Percentiles rank a stretch among this genome's conserved stretches.
phyloP scores from a whole-genome alignment of 2,888 invertebrate genomes.

The Lobophora halterata region DNA sequence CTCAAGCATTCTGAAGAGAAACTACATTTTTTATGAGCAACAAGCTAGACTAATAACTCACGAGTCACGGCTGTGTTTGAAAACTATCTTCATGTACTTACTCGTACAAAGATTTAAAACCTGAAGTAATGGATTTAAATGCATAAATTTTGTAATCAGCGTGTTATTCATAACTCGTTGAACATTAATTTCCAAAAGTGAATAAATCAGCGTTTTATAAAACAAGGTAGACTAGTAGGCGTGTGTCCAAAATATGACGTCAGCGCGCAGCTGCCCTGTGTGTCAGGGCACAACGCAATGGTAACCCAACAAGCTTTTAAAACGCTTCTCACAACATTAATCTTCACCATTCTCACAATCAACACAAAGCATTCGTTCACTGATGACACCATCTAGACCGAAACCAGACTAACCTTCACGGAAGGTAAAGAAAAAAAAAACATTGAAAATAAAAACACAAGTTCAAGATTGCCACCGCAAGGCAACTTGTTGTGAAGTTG shows the following conservation, averaged over 20 bases:
- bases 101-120: slow-evolving; percentile 12
- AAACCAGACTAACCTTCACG: slow-evolving; percentile 36
- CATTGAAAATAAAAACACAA: slow-evolving; percentile 38
- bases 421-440: slow-evolving; percentile 39
- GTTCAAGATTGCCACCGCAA: slow-evolving; percentile 34
- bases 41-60: slow-evolving; percentile 12
- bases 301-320: slow-evolving; percentile 41
- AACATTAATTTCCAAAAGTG: slow-evolving; percentile 34
- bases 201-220: slow-evolving; percentile 46
- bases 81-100: slow-evolving; percentile 6
- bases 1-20: slow-evolving; percentile 1
- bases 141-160: slow-evolving; percentile 12
- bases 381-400: slow-evolving; percentile 29
- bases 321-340: slow-evolving; percentile 44
- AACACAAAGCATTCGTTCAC: slow-evolving; percentile 33
- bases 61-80: neutral
- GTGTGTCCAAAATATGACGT: slow-evolving; percentile 49
- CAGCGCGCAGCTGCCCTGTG: slow-evolving; percentile 48
- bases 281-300: slow-evolving; percentile 37
- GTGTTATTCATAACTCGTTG: slow-evolving; percentile 18
- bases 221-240: slow-evolving; percentile 39
- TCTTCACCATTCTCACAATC: slow-evolving; percentile 30
- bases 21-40: neutral
- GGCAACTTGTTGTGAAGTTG: slow-evolving; percentile 25
- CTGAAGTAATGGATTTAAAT: slow-evolving; percentile 13